These are phyloP conservation scores for Escarpia spicata DNA, from an alignment of 2,888 invertebrate genomes.

Conservation along the genomic window DNA sequence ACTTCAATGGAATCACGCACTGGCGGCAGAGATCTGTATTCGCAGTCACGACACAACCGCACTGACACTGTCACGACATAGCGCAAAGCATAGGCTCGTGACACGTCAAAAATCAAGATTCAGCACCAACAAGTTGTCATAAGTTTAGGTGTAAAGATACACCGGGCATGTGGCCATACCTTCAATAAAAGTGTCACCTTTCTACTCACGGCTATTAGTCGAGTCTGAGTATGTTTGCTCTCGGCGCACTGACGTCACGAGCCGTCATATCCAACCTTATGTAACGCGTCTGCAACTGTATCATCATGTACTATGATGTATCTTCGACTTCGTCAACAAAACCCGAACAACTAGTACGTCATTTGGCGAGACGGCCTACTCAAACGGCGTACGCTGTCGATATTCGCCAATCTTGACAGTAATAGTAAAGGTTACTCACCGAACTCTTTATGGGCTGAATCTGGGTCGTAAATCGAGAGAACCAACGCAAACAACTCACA, in stretches of 20 bases:
- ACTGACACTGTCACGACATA: not conserved
- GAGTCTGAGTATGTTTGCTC: not conserved
- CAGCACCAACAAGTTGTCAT: not conserved
- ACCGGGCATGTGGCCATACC: not conserved
- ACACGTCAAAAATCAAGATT: not conserved
- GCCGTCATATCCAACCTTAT: conserved; percentile 6
- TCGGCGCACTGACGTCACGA: not conserved
- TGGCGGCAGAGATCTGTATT: not conserved
- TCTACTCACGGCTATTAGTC: not conserved
- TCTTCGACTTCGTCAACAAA: not conserved
- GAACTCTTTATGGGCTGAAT: not conserved
- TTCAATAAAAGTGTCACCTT: not conserved
- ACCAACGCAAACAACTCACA: not conserved
- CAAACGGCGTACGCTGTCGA: not conserved
- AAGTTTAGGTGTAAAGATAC: not conserved
- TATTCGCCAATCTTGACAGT: not conserved
- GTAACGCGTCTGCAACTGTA: not conserved
- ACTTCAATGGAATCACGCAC: not conserved
- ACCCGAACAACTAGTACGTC: not conserved
- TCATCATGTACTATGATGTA: not conserved
- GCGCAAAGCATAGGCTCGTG: not conserved
- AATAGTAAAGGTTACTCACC: not conserved
- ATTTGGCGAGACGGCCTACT: not conserved
- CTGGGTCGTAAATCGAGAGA: not conserved
- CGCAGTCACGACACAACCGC: not conserved